Evolutionary conservation across 2,797 vertebrate species (phyloP).

Genomic region (Cygnus olor): DNA sequence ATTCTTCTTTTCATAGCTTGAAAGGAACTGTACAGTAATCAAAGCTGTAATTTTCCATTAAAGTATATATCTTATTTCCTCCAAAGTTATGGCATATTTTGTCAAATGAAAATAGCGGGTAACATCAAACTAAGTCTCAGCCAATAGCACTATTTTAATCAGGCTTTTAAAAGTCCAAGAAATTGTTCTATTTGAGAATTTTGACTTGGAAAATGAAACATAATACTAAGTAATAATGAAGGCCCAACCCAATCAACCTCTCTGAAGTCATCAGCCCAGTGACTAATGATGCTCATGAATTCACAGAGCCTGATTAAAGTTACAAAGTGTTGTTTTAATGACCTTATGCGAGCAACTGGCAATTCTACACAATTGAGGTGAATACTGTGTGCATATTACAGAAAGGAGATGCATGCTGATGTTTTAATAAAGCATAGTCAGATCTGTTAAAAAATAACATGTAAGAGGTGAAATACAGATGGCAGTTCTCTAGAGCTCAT

Average conservation of each 20-base stretch:
- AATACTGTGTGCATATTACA: conserved; percentile 7
- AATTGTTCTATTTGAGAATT: conserved; percentile 68
- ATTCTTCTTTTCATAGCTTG: conserved; percentile 27
- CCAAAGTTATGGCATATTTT: conserved; percentile 43
- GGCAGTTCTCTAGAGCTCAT: not conserved
- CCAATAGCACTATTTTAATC: conserved; percentile 65
- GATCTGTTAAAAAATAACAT: not conserved
- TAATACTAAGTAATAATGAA: conserved; percentile 58
- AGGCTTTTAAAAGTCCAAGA: conserved; percentile 42
- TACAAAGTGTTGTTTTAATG: conserved; percentile 58
- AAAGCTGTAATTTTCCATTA: conserved; percentile 53
- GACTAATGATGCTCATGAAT: conserved; percentile 56
- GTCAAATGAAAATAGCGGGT: conserved; percentile 32
- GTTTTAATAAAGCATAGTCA: conserved; percentile 6
- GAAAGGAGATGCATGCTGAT: not conserved
- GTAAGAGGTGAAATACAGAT: not conserved
- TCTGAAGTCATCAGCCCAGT: conserved; percentile 25
- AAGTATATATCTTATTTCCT: conserved; percentile 33
- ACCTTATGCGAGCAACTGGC: conserved; percentile 34
- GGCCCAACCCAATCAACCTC: conserved; percentile 60
- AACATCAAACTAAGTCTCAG: conserved; percentile 63
- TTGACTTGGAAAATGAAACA: conserved; percentile 63
- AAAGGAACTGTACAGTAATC: conserved; percentile 50
- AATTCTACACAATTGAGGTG: conserved; percentile 16
- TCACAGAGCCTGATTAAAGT: conserved; percentile 61